A percentile compares a stretch with the other conserved stretches of the same genome.
phyloP scores from a whole-genome alignment of 2,113 vertebrate species.

The Acrocephalus arundinaceus region DNA sequence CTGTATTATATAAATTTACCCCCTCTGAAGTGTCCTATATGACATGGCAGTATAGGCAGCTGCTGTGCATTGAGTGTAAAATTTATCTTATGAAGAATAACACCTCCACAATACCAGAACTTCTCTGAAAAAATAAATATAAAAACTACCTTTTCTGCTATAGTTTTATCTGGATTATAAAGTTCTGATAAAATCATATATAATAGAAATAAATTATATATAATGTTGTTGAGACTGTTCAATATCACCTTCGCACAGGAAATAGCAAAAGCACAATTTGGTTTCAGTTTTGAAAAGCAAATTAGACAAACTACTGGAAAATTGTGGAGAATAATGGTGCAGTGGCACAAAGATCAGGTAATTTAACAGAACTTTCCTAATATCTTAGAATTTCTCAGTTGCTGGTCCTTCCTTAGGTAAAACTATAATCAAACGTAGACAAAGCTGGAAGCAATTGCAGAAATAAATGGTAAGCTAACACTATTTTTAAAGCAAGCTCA shows the following conservation, averaged over 20 bases:
- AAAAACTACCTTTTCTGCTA: not conserved
- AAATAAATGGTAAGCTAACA: not conserved
- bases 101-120: not conserved
- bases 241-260: not conserved
- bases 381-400: not conserved
- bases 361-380: not conserved
- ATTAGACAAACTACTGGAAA: not conserved
- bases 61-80: slow-evolving; percentile 18
- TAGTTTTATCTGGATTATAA: not conserved
- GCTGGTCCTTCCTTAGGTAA: not conserved
- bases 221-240: not conserved
- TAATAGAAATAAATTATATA: not conserved
- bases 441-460: not conserved
- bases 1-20: slow-evolving; percentile 58
- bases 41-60: not conserved
- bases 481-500: not conserved
- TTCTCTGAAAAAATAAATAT: not conserved
- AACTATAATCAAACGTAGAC: not conserved
- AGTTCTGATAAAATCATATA: not conserved
- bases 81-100: slow-evolving; percentile 24
- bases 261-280: not conserved
- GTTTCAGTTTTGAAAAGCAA: not conserved
- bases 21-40: slow-evolving; percentile 27
- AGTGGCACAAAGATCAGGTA: not conserved
- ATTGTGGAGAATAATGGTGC: not conserved